These are phyloP conservation scores for Spea bombifrons DNA, from an alignment of 2,113 vertebrate species.

Conservation along the genomic window DNA sequence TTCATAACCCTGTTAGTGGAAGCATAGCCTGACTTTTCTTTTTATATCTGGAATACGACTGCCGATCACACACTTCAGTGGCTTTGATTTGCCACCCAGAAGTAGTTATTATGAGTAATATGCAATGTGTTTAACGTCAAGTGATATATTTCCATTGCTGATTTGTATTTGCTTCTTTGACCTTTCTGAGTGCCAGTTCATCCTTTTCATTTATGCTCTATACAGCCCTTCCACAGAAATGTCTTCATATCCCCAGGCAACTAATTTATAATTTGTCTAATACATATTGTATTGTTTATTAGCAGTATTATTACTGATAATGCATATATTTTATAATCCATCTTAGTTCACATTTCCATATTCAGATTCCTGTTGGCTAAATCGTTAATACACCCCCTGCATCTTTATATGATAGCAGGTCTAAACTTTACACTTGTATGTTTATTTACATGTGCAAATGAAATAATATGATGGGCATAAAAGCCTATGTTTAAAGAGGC, in stretches of 20 bases:
- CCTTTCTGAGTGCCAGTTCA: slow-evolving; percentile 48
- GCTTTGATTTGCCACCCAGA: slow-evolving; percentile 44
- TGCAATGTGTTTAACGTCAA: slow-evolving; percentile 48
- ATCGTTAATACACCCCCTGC: neutral
- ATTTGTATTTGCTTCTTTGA: slow-evolving; percentile 47
- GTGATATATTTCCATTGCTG: slow-evolving; percentile 43
- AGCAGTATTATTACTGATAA: slow-evolving; percentile 23
- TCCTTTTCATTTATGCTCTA: slow-evolving; percentile 10
- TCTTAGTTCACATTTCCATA: no score
- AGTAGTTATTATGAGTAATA: slow-evolving; percentile 47
- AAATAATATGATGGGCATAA: neutral
- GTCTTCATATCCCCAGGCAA: slow-evolving; percentile 23
- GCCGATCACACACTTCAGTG: slow-evolving; percentile 40
- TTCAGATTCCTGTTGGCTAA: no score
- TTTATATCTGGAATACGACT: slow-evolving; percentile 27
- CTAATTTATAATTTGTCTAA: slow-evolving; percentile 27
- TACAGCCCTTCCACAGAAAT: slow-evolving; percentile 27
- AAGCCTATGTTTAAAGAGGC: neutral
- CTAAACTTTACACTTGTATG: no score
- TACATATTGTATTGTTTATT: slow-evolving; percentile 16
- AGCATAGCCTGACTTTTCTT: slow-evolving; percentile 16
- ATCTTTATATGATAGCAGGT: neutral
- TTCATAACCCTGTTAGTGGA: no score
- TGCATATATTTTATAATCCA: neutral
- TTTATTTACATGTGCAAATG: neutral